Base-by-base conservation (phyloP, 2,797 vertebrate species). In the Liparis tanakae region DNA sequence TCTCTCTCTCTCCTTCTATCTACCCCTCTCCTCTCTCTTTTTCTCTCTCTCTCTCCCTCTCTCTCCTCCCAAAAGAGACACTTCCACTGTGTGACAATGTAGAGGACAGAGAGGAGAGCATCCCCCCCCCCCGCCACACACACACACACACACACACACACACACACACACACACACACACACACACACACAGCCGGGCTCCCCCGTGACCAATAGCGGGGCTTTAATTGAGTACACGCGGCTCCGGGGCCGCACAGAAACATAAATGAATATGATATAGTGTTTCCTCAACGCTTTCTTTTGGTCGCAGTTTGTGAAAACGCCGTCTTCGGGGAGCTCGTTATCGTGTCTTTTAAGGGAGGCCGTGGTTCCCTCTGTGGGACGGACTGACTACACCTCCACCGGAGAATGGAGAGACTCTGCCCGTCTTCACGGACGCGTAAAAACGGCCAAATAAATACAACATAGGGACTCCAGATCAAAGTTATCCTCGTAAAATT, bases 251-350 rank as follows among this genome's bases (percentile, higher is more conserved):
- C 18, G 62, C 74, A 75, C 50, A 51, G 67, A 71, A 55, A 50
- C 57, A 69, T 62, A 61, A 72, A 77, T 72, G 75, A 79, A 53
- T n/a, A 53, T n/a, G 61, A 48, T 43, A 17, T 55, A 41, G 44
- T 56, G 20, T 48, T 30, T 80, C 39, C 46, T 53, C 64, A 72
- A 72, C 75, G 69, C 39, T 44, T 78, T 30, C 34, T 58, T 78
- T 76, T 83, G 72, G 53, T 80, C 82, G 20, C n/a, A 36, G 41
- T 83, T 71, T 75, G 18, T 79, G 20, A 51, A 72, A 79, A 67
- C 48, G 48, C 46, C 44, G 64, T 79, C 69, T 79, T 79, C 37
- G 20, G 80, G 73, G 84, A 85, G 63, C 78, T 90, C 75, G 67
- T 83, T 85, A 83, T 22, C 13, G 20, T 67, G 48, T 65, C 17